Base-by-base conservation (phyloP, 2,888 invertebrate genomes). In the Dendrolimus pini region DNA sequence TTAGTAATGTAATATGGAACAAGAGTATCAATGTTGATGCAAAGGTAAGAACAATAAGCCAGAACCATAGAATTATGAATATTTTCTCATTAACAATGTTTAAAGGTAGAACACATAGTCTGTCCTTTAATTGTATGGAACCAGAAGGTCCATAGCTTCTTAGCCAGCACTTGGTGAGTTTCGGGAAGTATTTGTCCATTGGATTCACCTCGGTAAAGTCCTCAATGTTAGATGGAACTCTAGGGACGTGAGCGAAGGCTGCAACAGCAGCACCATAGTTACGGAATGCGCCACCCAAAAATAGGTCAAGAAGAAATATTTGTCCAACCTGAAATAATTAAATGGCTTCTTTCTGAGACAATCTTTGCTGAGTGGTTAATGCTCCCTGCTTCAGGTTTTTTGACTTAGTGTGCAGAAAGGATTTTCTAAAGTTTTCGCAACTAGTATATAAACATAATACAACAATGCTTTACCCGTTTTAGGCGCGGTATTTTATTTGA, bases 61-160 rank as follows among this genome's bases (percentile, higher is more conserved):
- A 96, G 74, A 94, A 93, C 94, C 95, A 95, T 1, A 95, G 80
- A 56, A 95, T 92, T 1, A 94, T 89, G 70, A 95, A 95, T 64
- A 96, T 92, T 76, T 96, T 96, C 73, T 96, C 96, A 72, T 96
- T 96, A 54, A 96, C 92, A 64, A 95, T 93, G 72, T 96, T 96
- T 9, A 96, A 72, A 0, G 96, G 94, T 12, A 96, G 83, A n/a
- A 96, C 91, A 68, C 96, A 96, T 0, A 96, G 85, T 0, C 93
- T 92, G 70, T 95, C 94, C 62, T 87, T 85, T 0, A 80, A 71
- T 68, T 94, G 92, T 1, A 92, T 64, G 7, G 86, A 78, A 6
- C 94, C 95, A 0, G 92, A 90, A 0, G 93, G 91, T 2, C 94
- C 94, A 60, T 90, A 93, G 62, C 77, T 89, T 57, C 91, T 82